These are phyloP conservation scores for Scaptomyza graminum DNA, from an alignment of 1,140 invertebrate genomes.

Conservation along the genomic window DNA sequence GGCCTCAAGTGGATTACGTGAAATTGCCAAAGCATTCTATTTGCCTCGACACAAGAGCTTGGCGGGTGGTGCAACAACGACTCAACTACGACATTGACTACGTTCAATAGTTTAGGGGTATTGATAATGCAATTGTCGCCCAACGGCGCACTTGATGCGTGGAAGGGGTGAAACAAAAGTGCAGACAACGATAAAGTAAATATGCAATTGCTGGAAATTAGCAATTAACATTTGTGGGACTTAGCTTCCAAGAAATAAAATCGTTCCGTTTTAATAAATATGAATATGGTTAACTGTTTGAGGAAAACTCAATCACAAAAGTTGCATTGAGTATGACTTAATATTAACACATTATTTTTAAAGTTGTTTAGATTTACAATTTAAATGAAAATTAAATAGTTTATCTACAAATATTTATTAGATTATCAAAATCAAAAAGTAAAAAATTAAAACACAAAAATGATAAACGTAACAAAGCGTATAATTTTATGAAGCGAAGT, in stretches of 20 bases:
- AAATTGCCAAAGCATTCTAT: constrained; percentile 43
- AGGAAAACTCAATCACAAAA: no score
- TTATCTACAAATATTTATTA: no score
- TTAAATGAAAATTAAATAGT: no score
- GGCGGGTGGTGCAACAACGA: constrained; percentile 13
- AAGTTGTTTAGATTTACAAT: no score
- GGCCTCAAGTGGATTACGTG: constrained; percentile 61
- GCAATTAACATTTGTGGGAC: neutral
- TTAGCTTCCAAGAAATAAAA: no score
- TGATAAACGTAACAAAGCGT: neutral
- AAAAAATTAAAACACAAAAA: neutral
- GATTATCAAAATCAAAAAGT: no score
- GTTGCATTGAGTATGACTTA: no score
- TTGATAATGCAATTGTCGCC: constrained; percentile 52
- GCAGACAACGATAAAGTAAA: neutral
- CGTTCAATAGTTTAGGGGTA: constrained; percentile 9
- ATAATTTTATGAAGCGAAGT: constrained; percentile 1
- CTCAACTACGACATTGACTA: no score
- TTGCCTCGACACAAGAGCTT: constrained; percentile 11
- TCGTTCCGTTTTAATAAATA: no score
- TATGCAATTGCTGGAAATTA: neutral
- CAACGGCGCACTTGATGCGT: constrained; percentile 4
- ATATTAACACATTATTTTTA: no score
- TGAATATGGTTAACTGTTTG: no score
- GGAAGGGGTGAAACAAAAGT: constrained; percentile 4